These are phyloP conservation scores for Orycteropus afer DNA, from an alignment of 2,113 vertebrate genomes.

Conservation along the genomic window DNA sequence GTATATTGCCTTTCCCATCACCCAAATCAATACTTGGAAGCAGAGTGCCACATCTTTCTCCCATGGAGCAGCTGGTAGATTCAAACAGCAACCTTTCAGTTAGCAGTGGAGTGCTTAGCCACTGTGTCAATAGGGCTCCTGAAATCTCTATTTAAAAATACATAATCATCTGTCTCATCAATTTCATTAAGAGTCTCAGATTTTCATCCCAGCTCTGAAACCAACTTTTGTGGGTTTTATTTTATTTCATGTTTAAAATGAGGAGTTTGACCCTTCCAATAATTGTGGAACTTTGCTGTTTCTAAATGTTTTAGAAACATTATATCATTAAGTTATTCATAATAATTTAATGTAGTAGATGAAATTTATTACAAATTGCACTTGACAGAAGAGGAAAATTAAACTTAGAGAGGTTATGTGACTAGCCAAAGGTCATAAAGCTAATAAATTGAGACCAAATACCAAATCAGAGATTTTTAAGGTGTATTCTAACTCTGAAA, in stretches of 20 bases:
- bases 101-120: background rate
- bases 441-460: constrained; percentile 1
- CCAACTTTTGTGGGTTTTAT: background rate
- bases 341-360: constrained; percentile 42
- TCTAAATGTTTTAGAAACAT: constrained; percentile 26
- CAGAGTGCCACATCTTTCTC: background rate
- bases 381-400: constrained; percentile 36
- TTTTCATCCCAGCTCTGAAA: background rate
- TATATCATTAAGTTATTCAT: background rate
- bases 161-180: background rate
- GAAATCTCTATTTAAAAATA: background rate
- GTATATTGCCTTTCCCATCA: too few species aligned
- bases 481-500: background rate
- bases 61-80: background rate
- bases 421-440: constrained; percentile 6
- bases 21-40: too few species aligned
- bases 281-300: background rate
- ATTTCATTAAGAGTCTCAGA: background rate
- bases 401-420: constrained; percentile 24
- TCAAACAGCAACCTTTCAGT: background rate
- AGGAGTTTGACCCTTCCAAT: background rate
- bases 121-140: background rate
- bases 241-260: background rate
- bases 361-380: constrained; percentile 36
- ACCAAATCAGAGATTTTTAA: background rate